Evolutionary conservation across 2,113 vertebrate genomes (phyloP), one percentile per base, ranked within the genome.

Genomic region (Cromileptes altivelis): DNA sequence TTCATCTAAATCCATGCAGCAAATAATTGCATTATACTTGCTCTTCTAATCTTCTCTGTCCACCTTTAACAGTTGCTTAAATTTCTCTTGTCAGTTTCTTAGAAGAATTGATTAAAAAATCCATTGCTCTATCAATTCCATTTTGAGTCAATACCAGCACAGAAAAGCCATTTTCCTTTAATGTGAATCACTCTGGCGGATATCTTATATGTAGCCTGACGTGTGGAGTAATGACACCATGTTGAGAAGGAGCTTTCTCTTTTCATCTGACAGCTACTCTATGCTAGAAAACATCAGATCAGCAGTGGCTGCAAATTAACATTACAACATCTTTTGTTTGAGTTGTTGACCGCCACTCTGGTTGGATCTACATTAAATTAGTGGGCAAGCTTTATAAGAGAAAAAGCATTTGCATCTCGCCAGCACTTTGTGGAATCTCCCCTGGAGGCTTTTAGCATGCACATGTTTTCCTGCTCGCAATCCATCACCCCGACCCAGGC

Each of bases 351-450:
- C 80, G 85, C 70, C 49, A 67, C 15, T 53, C 2, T 3, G 4
- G 4, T 40, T 64, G 18, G 40, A 23, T 57, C 3, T 69, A 57
- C 81, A 91, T 85, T 50, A 30, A 79, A 81, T 63, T 37, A 64
- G 55, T 4, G 3, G 61, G 8, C 27, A 12, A 65, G 45, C 27
- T 50, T 82, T 49, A 19, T 53, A 14, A 71, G 55, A 50, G 63
- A 82, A 19, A 15, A 21, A 78, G 52, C 7, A 19, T 33, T 63
- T 71, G 73, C 61, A 57, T 57, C 60, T 33, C 25, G 70, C 65
- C 70, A 79, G 30, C n/a, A 0, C 60, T 79, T 79, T 57, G 37
- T 19, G 23, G 68, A 50, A 63, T 75, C 52, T 56, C 47, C 75
- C 37, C 45, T 67, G 10, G 7, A 64, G 50, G 60, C 52, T 82